Percentiles rank a stretch among this genome's conserved stretches.
Conservation (phyloP, 2,113 vertebrate species). For the Aythya baeri region DNA sequence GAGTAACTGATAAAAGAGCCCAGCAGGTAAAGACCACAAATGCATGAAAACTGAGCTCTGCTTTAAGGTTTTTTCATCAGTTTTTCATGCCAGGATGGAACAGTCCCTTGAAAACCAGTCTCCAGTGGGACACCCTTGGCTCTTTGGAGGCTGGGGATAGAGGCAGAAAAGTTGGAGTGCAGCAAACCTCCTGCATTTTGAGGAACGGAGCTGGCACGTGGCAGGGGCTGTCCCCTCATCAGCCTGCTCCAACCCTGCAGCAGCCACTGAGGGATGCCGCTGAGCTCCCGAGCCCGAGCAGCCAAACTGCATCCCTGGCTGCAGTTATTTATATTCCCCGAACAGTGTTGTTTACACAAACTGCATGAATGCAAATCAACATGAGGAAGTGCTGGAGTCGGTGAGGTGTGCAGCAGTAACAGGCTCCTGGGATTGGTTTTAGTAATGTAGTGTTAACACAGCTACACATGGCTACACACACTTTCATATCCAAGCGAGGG, state of each 20-base stretch:
- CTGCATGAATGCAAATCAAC: constrained; percentile 80
- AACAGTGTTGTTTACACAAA: constrained; percentile 78
- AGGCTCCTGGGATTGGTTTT: constrained; percentile 77
- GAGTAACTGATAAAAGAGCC: neutral
- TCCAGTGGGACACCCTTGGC: neutral
- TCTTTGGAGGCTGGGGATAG: neutral
- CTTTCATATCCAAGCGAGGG: constrained; percentile 42
- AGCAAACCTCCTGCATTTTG: neutral
- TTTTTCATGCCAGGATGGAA: neutral
- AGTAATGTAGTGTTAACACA: constrained; percentile 79
- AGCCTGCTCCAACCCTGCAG: neutral
- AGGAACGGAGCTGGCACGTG: neutral
- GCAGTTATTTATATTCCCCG: constrained; percentile 77
- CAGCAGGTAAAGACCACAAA: neutral
- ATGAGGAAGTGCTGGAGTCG: constrained; percentile 59
- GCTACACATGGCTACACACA: constrained; percentile 80
- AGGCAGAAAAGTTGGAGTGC: neutral
- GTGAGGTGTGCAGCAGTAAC: constrained; percentile 72
- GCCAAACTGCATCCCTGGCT: constrained; percentile 58
- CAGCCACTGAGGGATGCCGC: constrained; percentile 10
- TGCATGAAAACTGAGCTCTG: fast-evolving
- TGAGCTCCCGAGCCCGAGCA: constrained; percentile 44
- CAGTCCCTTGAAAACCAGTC: neutral
- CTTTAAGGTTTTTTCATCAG: neutral
- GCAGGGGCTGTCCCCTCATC: neutral